Conservation (phyloP, 1,140 invertebrate species). For the Cydia strobilella region DNA sequence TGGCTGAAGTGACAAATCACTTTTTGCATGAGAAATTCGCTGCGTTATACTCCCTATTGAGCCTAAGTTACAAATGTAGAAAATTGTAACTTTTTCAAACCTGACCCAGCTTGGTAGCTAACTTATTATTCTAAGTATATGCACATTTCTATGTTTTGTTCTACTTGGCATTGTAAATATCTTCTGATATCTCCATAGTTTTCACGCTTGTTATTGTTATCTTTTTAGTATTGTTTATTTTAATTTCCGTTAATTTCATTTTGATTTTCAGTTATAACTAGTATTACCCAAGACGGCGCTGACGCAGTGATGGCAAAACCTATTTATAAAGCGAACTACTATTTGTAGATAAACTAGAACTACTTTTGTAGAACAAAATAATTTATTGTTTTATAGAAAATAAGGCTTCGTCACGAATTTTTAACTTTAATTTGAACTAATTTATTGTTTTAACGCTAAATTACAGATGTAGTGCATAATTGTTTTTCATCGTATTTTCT, state of each 20-base stretch:
- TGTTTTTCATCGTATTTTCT: too few species aligned
- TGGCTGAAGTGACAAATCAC: too few species aligned
- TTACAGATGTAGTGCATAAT: too few species aligned
- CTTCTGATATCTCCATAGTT: too few species aligned
- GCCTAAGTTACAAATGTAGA: too few species aligned
- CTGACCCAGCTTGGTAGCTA: too few species aligned
- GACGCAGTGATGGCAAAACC: background rate
- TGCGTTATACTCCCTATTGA: too few species aligned
- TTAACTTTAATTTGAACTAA: background rate
- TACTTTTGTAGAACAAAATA: background rate
- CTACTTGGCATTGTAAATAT: too few species aligned
- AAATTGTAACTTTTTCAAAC: too few species aligned
- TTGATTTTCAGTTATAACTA: conserved; percentile 16
- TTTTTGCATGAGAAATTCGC: too few species aligned
- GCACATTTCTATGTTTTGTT: too few species aligned
- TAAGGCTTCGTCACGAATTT: background rate
- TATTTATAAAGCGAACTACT: background rate
- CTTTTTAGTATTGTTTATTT: background rate
- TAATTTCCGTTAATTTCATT: background rate
- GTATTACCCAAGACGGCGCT: background rate
- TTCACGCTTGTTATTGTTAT: background rate
- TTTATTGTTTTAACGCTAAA: background rate
- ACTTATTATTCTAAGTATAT: too few species aligned
- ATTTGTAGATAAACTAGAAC: background rate
- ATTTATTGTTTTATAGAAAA: background rate